These are phyloP conservation scores for Ceratoteleas bidentatus DNA, from an alignment of 1,140 invertebrate genomes.

Conservation along the genomic window DNA sequence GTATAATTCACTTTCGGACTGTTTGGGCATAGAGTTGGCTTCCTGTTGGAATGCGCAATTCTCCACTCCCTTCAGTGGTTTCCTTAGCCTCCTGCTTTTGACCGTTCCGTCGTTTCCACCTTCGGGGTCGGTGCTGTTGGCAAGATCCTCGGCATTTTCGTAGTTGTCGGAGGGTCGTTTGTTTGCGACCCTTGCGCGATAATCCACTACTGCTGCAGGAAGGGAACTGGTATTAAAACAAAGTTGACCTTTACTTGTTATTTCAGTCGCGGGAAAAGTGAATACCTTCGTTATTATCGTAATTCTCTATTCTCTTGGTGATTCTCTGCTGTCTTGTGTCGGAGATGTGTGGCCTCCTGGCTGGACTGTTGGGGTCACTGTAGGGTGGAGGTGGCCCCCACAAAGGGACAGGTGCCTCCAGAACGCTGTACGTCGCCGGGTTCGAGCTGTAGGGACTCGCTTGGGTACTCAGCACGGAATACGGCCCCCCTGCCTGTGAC, in stretches of 20 bases:
- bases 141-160: conserved; percentile 77
- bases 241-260: not conserved
- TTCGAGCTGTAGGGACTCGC: conserved; percentile 66
- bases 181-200: conserved; percentile 69
- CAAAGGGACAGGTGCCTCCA: conserved; percentile 82
- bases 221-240: not conserved
- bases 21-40: conserved; percentile 73
- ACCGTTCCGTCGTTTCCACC: conserved; percentile 74
- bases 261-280: not conserved
- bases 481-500: conserved; percentile 74
- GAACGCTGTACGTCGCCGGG: conserved; percentile 79
- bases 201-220: conserved; percentile 60
- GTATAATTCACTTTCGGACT: conserved; percentile 88
- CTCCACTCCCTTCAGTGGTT: conserved; percentile 82
- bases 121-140: conserved; percentile 74
- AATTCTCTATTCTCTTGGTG: conserved; percentile 76
- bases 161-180: conserved; percentile 77
- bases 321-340: conserved; percentile 73
- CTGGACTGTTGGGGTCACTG: conserved; percentile 86
- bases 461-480: conserved; percentile 76
- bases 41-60: conserved; percentile 84
- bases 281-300: conserved; percentile 75
- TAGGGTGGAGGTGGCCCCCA: conserved; percentile 90
- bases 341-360: conserved; percentile 76
- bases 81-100: conserved; percentile 72